Evolutionary conservation across 1,140 invertebrate genomes (phyloP).

Genomic region (Pentalonia nigronervosa): DNA sequence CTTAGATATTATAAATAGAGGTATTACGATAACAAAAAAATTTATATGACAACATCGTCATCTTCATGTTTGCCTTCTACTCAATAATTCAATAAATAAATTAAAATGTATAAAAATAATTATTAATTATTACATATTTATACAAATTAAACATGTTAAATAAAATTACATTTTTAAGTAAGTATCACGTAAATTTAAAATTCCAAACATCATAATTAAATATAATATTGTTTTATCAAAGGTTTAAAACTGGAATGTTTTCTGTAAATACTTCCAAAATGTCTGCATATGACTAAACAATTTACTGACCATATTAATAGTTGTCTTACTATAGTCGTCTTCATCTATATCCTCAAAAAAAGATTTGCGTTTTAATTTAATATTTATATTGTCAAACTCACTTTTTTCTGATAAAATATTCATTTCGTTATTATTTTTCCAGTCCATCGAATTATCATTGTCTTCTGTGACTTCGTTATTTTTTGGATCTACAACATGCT

Average conservation of each 20-base stretch:
- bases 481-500: not conserved
- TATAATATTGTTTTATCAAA: not conserved
- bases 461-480: constrained; percentile 23
- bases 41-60: not conserved
- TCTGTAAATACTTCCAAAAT: constrained; percentile 30
- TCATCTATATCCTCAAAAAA: not conserved
- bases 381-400: not conserved
- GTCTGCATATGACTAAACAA: constrained; percentile 30
- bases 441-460: not conserved
- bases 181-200: not conserved
- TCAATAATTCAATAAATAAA: not conserved
- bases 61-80: not conserved
- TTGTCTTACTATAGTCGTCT: not conserved
- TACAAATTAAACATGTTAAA: not conserved
- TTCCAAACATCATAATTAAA: not conserved
- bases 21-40: not conserved
- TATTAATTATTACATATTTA: not conserved
- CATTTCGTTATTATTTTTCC: constrained; percentile 17
- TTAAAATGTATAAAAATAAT: not conserved
- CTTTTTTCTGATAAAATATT: not conserved
- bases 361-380: constrained; percentile 27
- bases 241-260: constrained; percentile 2
- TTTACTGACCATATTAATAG: not conserved
- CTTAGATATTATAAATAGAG: not conserved
- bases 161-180: not conserved